Evolutionary conservation across 2,888 invertebrate species (phyloP).

Genomic region (Mesochorus sp.): DNA sequence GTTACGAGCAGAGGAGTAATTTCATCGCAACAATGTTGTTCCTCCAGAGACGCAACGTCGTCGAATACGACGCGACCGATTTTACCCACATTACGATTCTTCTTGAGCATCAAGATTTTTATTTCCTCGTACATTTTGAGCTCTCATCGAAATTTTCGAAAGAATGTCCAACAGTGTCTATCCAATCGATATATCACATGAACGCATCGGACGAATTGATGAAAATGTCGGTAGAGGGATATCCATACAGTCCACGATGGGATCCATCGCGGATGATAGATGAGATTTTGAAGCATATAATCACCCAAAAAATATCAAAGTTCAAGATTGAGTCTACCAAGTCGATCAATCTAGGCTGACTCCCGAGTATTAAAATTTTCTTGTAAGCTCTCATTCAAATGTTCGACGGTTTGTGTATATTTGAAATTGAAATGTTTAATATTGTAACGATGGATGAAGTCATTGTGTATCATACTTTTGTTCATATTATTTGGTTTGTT

Average conservation of each 20-base stretch:
- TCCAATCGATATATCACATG: slow-evolving; percentile 85
- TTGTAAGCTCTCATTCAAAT: slow-evolving; percentile 3
- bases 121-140: slow-evolving; percentile 79
- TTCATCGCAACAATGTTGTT: slow-evolving; percentile 73
- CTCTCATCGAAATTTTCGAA: slow-evolving; percentile 83
- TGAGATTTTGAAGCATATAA: slow-evolving; percentile 71
- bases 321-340: slow-evolving; percentile 61
- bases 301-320: slow-evolving; percentile 69
- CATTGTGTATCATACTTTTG: too few species aligned
- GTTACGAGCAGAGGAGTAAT: slow-evolving; percentile 60
- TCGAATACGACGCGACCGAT: slow-evolving; percentile 82
- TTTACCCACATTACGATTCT: slow-evolving; percentile 79
- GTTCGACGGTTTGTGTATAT: too few species aligned
- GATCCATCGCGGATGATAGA: slow-evolving; percentile 73
- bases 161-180: slow-evolving; percentile 83
- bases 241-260: slow-evolving; percentile 77
- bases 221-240: slow-evolving; percentile 66
- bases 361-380: slow-evolving; percentile 6
- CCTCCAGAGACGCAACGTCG: slow-evolving; percentile 76
- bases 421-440: too few species aligned
- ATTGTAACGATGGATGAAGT: too few species aligned
- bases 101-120: slow-evolving; percentile 81
- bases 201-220: slow-evolving; percentile 66
- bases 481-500: too few species aligned
- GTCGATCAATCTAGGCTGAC: slow-evolving; percentile 56